Base-by-base conservation (phyloP, 2,113 vertebrate genomes). In the Callocephalon fimbriatum region DNA sequence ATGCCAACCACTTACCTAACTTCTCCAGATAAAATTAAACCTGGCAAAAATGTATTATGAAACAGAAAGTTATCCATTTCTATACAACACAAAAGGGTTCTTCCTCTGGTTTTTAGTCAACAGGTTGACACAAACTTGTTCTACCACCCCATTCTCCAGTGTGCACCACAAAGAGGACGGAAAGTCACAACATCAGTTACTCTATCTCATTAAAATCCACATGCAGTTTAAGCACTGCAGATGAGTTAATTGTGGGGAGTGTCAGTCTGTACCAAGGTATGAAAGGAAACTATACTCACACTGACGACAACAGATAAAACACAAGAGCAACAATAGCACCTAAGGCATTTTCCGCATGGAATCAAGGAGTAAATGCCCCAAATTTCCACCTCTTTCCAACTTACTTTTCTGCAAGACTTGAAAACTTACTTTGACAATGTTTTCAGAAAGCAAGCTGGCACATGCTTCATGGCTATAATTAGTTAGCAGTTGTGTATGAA, bases 1-100 rank as follows among this genome's bases (percentile, higher is more conserved):
- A n/a, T 27, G 27, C 8, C 32, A 25, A 53, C 38, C 47, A 40
- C 31, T 58, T 37, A 16, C 0, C 4, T 45, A 9, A 62, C 45
- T 75, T 56, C 35, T 56, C 20, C 32, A 68, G 58, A 71, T 63
- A 73, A 90, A 87, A 80, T 37, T 26, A 88, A 75, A 78, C 6
- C 16, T 32, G 29, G 47, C 4, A 66, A 63, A 67, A 70, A 50
- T 0, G 0, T 54, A 51, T 13, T 32, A 76, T 1, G 4, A 73
- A 68, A 35, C 11, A 59, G 19, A 84, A 78, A 45, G 20, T 6
- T 63, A 17, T 42, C 79, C 10, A 22, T 35, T 65, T 29, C 66
- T 47, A 21, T 1, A 12, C 5, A 75, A 67, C 10, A 81, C 26
- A 67, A 32, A 89, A 68, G 8, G 12, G 3, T 26, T 71, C 26